Evolutionary conservation across 2,888 invertebrate genomes (phyloP), one percentile per base, ranked within the genome.

Genomic region (Timandra comae): DNA sequence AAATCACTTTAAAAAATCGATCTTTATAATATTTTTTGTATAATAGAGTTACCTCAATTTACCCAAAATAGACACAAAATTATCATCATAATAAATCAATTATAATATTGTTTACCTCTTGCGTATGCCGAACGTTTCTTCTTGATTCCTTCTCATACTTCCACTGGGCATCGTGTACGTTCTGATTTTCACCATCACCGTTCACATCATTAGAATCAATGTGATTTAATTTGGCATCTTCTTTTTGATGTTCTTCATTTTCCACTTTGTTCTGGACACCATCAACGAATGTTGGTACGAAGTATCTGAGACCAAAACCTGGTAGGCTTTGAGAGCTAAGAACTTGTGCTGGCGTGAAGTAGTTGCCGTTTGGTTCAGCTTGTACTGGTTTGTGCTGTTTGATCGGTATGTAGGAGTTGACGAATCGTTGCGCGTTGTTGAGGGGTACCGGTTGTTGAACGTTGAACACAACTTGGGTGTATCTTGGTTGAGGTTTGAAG

Each of bases 401-500:
- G 16, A 39, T 55, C 1, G 80, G 79, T 21, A 63, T 49, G 50
- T 86, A 86, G 0, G 77, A 62, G 56, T 75, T 82, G 46, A 75
- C 84, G 43, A 86, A 84, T 3, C 70, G 65, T 52, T 82, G 79
- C 0, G 75, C 85, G 33, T 65, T 81, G 59, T 56, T 84, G 2
- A 66, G 52, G 3, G 60, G 62, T 1, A 64, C 40, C 2, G 63
- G 46, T 3, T 44, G 29, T 11, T 61, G 56, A 2, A 55, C 42
- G 41, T 64, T 69, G 61, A 63, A 76, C 7, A 69, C 53, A 7
- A 82, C 53, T 40, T 80, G 66, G 6, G 86, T 86, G 51, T 78
- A 84, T 46, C 73, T 73, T 36, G 76, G 72, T 43, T 79, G 74
- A 45, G 81, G 77, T 38, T 69, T 60, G 62, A 79, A 84, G 51